Conservation (phyloP, 1,140 invertebrate species). For the Lordiphosa collinella region DNA sequence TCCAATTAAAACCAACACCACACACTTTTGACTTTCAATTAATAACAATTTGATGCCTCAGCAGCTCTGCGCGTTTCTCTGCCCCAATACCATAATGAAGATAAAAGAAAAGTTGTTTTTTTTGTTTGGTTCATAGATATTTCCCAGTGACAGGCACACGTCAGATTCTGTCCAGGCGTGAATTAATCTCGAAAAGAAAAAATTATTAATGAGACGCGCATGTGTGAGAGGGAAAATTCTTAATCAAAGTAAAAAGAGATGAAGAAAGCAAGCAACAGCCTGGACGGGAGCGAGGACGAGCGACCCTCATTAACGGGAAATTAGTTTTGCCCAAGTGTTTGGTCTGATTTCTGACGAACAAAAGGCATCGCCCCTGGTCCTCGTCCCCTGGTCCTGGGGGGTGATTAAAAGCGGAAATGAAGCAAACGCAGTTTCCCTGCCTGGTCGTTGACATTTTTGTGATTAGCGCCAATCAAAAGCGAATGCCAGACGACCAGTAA, state of each 20-base stretch:
- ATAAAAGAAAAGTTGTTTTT: constrained; percentile 51
- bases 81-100: constrained; percentile 28
- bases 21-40: constrained; percentile 72
- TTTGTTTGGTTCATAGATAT: constrained; percentile 17
- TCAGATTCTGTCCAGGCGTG: constrained; percentile 54
- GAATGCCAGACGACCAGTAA: constrained; percentile 29
- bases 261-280: constrained; percentile 16
- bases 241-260: constrained; percentile 38
- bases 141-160: constrained; percentile 67
- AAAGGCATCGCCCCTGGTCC: constrained; percentile 13
- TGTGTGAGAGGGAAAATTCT: constrained; percentile 56
- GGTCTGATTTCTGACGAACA: constrained; percentile 61
- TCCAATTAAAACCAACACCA: constrained; percentile 61
- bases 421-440: constrained; percentile 42
- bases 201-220: constrained; percentile 71
- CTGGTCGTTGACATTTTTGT: constrained; percentile 57
- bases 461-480: constrained; percentile 62
- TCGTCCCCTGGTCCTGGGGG: constrained; percentile 13
- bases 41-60: constrained; percentile 75
- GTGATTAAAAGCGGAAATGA: constrained; percentile 74
- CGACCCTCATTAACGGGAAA: constrained; percentile 78
- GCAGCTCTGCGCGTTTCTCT: constrained; percentile 7
- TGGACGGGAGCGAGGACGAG: constrained; percentile 28
- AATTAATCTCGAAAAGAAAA: constrained; percentile 70
- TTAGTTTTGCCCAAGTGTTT: constrained; percentile 56